Evolutionary conservation across 2,888 invertebrate genomes (phyloP), one percentile per base, ranked within the genome.

Genomic region (Phengaris alcon): DNA sequence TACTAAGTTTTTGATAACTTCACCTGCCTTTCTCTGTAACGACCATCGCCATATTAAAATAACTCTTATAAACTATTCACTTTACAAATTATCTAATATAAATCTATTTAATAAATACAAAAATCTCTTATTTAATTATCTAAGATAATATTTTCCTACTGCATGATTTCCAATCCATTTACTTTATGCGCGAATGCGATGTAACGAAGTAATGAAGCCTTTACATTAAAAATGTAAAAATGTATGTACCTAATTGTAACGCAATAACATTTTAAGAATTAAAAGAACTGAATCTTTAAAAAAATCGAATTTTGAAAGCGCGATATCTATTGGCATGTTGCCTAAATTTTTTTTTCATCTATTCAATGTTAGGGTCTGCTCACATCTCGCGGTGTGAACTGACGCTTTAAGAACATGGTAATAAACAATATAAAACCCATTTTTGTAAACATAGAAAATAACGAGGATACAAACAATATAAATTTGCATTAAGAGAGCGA

Each of bases 11-110:
- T 82, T 87, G 87, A 90, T 85, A 89, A 88, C 84, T 84, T 87
- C 83, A 84, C 83, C 35, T 35, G 35, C 35, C 83, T 84, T 85
- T 84, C 84, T 75, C 75, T 75, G 83, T 85, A 87, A 92, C 90
- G 90, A 93, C 92, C 87, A 90, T 89, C 88, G 93, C 93, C 92
- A 93, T 93, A 90, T 88, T 86, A 91, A 85, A 86, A 87, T 88
- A 85, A 79, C 77, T 75, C 89, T 90, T 91, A 90, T 35, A 82
- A 85, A 79, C 90, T 93, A 93, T 82, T 87, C 88, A 91, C 90
- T 93, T 91, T 93, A 93, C 93, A 93, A 92, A 88, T 91, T 92
- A 92, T 86, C 93, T 93, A 93, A 90, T 92, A 93, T 92, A 93
- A 90, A 86, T 91, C 92, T 93, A 93, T 91, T 83, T 90, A 93